Evolutionary conservation across 2,113 vertebrate species (phyloP).

Genomic region (Agelaius tricolor): DNA sequence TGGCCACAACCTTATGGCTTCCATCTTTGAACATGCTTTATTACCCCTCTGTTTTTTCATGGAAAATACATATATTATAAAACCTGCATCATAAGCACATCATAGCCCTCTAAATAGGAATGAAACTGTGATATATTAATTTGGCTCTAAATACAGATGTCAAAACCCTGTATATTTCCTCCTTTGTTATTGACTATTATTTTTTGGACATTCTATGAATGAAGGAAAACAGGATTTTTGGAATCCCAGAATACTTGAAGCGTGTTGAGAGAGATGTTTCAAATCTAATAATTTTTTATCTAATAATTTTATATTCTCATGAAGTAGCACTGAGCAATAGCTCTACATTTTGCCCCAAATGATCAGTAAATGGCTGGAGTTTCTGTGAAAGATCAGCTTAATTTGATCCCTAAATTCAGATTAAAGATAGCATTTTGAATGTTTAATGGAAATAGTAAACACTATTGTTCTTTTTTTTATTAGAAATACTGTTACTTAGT

Average conservation of each 20-base stretch:
- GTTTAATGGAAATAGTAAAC: neutral
- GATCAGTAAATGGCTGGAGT: neutral
- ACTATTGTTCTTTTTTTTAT: neutral
- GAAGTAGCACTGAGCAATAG: neutral
- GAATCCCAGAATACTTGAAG: neutral
- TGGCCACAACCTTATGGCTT: neutral
- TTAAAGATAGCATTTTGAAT: neutral
- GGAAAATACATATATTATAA: neutral
- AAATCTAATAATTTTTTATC: neutral
- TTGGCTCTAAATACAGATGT: neutral
- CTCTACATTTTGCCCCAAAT: neutral
- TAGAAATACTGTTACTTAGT: neutral
- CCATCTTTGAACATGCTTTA: neutral
- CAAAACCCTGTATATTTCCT: neutral
- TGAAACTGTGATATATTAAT: neutral
- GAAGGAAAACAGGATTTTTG: neutral
- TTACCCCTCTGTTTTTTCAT: neutral
- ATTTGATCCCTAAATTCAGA: neutral
- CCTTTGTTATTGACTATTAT: neutral
- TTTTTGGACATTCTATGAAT: neutral
- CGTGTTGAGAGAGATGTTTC: neutral
- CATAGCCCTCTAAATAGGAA: neutral
- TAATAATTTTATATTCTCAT: neutral
- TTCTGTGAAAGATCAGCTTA: neutral
- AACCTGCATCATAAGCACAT: neutral